These are phyloP conservation scores for Musca vetustissima DNA, from an alignment of 1,140 invertebrate genomes.

Conservation along the genomic window DNA sequence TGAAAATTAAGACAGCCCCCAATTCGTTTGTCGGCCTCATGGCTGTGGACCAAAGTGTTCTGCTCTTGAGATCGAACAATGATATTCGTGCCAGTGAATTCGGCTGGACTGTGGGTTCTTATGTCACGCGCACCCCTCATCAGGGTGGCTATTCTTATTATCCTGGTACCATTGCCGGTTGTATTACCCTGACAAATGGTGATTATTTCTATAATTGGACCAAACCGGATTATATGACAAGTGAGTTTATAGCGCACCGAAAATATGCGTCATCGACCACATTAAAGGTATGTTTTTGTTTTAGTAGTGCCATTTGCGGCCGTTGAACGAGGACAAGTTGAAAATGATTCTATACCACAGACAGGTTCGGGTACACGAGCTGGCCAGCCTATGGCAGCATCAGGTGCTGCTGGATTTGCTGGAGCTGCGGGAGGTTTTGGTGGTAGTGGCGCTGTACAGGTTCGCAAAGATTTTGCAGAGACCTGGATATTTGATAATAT, in stretches of 20 bases:
- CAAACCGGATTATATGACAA: conserved; percentile 24
- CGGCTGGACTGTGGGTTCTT: conserved; percentile 49
- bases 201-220: conserved; percentile 49
- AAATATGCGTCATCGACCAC: no score
- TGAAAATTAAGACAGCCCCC: conserved; percentile 74
- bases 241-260: conserved; percentile 1
- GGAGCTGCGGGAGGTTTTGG: not conserved
- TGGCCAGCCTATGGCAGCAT: not conserved
- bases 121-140: conserved; percentile 43
- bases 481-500: conserved; percentile 52
- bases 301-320: not conserved
- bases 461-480: conserved; percentile 47
- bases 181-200: conserved; percentile 51
- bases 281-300: no score
- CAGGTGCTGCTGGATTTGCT: not conserved
- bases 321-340: not conserved
- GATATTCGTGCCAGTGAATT: conserved; percentile 46
- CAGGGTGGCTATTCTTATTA: conserved; percentile 49
- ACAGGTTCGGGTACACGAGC: not conserved
- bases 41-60: conserved; percentile 83
- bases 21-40: conserved; percentile 83
- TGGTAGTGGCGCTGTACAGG: conserved; percentile 15
- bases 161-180: conserved; percentile 43
- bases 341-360: no score
- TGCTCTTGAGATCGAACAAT: conserved; percentile 61